Conservation (phyloP, 2,113 vertebrate genomes). For the Forbesichthys papilliferus region DNA sequence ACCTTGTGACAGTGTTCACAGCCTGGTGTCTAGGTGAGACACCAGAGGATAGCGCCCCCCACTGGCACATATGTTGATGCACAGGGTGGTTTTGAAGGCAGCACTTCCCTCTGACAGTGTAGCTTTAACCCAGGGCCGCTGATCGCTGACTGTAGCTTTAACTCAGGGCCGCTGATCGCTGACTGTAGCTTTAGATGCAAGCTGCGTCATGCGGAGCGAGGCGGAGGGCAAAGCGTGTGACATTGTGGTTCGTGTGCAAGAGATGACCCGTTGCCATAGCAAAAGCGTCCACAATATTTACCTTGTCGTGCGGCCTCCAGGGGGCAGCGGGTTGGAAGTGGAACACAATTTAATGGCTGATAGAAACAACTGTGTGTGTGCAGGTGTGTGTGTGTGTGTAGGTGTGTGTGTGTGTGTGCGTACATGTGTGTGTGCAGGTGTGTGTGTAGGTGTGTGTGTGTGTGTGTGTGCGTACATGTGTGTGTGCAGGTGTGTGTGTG, state of each 20-base stretch:
- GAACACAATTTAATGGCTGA: conserved; percentile 72
- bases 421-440: conserved; percentile 22
- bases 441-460: conserved; percentile 9
- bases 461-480: conserved; percentile 24
- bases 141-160: neutral
- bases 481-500: neutral
- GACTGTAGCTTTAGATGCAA: conserved; percentile 25
- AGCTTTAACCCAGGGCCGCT: neutral
- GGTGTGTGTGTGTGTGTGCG: neutral
- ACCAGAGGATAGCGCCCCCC: neutral
- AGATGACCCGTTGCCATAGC: conserved; percentile 67
- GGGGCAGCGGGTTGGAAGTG: conserved; percentile 75
- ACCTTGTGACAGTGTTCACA: too few species aligned
- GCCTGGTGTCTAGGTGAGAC: too few species aligned
- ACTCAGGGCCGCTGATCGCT: neutral
- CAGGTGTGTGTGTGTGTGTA: neutral
- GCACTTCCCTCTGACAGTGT: too few species aligned
- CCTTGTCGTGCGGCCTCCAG: conserved; percentile 74
- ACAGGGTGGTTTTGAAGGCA: too few species aligned
- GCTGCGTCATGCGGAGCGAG: conserved; percentile 66
- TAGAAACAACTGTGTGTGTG: conserved; percentile 41
- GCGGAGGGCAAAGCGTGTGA: conserved; percentile 56
- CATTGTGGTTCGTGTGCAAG: conserved; percentile 66
- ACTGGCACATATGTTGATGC: too few species aligned
- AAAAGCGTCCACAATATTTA: conserved; percentile 69